phyloP scores from a whole-genome alignment of 2,888 invertebrate species.

The Drosophila crucigera region DNA sequence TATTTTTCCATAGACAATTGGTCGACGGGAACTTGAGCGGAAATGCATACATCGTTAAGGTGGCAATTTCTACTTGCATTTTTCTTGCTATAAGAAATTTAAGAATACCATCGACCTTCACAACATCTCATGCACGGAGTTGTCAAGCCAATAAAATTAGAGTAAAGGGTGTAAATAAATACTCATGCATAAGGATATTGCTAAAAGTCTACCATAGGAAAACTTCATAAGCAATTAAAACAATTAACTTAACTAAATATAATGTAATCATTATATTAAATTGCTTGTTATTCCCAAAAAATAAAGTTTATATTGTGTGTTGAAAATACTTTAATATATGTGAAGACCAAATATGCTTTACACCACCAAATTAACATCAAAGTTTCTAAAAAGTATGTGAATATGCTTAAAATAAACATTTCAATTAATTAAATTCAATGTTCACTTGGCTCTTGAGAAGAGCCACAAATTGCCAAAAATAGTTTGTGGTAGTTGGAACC shows the following conservation, averaged over 20 bases:
- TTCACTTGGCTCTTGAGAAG: not conserved
- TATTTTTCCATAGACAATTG: conserved; percentile 45
- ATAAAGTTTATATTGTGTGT: not conserved
- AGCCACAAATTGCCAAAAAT: conserved; percentile 24
- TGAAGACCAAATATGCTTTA: not conserved
- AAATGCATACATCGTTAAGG: conserved; percentile 64
- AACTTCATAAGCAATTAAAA: not conserved
- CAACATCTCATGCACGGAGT: not conserved
- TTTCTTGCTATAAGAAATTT: not conserved
- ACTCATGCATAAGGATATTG: not conserved
- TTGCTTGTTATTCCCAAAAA: not conserved
- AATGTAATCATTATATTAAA: not conserved
- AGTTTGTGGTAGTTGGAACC: conserved; percentile 8
- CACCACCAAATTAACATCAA: not conserved
- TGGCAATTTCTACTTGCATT: conserved; percentile 37
- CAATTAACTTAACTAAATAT: not conserved
- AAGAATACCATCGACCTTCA: not conserved
- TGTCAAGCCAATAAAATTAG: not conserved
- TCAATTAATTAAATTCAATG: conserved; percentile 8
- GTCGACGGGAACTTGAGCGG: conserved; percentile 65
- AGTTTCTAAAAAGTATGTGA: not conserved
- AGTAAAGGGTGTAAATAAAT: not conserved
- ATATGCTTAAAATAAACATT: not conserved
- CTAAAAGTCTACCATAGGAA: not conserved
- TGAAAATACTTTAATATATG: not conserved